A percentile compares a stretch with the other conserved stretches of the same genome.
These are phyloP conservation scores for Euura lappo DNA, from an alignment of 1,140 invertebrate genomes.

Conservation along the genomic window DNA sequence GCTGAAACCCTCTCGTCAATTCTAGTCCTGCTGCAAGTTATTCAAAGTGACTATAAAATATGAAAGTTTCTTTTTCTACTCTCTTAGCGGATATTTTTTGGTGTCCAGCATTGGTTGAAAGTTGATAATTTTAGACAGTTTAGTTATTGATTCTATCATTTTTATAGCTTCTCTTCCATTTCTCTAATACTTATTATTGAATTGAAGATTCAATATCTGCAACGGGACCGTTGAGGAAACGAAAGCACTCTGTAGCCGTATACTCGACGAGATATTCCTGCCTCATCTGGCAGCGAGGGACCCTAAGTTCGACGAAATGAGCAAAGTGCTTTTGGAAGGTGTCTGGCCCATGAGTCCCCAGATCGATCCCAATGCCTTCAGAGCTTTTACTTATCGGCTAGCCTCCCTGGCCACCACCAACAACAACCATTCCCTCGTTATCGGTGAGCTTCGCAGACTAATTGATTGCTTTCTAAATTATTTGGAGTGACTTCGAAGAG, in stretches of 20 bases:
- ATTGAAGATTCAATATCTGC: constrained; percentile 61
- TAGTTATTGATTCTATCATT: not conserved
- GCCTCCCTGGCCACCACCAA: constrained; percentile 41
- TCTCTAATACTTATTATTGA: constrained; percentile 3
- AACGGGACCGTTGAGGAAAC: constrained; percentile 48
- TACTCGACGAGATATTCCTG: constrained; percentile 53
- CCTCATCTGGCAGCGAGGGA: constrained; percentile 39
- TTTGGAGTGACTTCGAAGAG: not conserved
- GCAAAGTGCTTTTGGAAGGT: constrained; percentile 46
- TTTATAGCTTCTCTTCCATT: not conserved
- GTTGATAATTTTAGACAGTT: too few relatives aligned
- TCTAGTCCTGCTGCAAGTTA: too few relatives aligned
- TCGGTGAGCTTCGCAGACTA: constrained; percentile 33
- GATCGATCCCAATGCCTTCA: constrained; percentile 53
- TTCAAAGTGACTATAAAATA: too few relatives aligned
- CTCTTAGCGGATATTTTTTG: not conserved
- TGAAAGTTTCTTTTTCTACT: not conserved
- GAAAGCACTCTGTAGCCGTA: constrained; percentile 45
- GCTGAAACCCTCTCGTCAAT: too few relatives aligned
- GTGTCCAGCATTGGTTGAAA: not conserved
- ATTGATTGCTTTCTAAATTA: not conserved
- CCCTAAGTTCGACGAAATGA: constrained; percentile 47
- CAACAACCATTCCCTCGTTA: constrained; percentile 49
- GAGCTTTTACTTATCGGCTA: constrained; percentile 49
- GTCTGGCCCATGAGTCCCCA: constrained; percentile 56